Evolutionary conservation across 2,888 invertebrate species (phyloP).

Genomic region (Chloroclystis v-ata): DNA sequence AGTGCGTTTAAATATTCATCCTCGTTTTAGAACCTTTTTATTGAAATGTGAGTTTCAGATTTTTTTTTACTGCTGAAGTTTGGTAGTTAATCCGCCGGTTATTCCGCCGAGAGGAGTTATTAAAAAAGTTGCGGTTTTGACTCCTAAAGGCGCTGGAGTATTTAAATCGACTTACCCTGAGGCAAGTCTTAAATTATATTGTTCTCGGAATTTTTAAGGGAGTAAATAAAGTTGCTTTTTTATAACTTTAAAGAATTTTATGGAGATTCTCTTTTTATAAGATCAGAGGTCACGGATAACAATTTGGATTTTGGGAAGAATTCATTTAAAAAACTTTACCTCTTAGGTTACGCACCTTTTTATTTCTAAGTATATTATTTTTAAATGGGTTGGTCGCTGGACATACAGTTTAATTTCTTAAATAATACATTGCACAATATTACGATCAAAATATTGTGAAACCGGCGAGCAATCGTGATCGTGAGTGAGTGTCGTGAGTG

Average conservation of each 20-base stretch:
- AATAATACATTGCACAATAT: no score
- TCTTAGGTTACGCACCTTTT: no score
- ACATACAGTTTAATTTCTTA: no score
- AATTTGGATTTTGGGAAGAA: no score
- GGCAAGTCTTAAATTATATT: not conserved
- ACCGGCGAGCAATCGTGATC: no score
- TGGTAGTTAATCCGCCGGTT: constrained; percentile 48
- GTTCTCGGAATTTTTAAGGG: not conserved
- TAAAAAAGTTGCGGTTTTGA: constrained; percentile 61
- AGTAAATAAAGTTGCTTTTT: not conserved
- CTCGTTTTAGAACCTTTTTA: constrained; percentile 36
- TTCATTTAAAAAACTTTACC: no score
- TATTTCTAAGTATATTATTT: no score
- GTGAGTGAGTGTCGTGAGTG: no score
- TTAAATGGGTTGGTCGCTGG: no score
- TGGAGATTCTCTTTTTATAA: not conserved
- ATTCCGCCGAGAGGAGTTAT: constrained; percentile 46
- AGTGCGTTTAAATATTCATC: constrained; percentile 43
- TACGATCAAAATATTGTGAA: no score
- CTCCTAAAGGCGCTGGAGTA: constrained; percentile 45
- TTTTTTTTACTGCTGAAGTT: constrained; percentile 50
- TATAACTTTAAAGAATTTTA: not conserved
- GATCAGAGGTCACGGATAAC: no score
- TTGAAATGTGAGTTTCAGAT: constrained; percentile 37
- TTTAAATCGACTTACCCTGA: constrained; percentile 35